phyloP scores from a whole-genome alignment of 2,888 invertebrate genomes.

The Melanostoma scalare region DNA sequence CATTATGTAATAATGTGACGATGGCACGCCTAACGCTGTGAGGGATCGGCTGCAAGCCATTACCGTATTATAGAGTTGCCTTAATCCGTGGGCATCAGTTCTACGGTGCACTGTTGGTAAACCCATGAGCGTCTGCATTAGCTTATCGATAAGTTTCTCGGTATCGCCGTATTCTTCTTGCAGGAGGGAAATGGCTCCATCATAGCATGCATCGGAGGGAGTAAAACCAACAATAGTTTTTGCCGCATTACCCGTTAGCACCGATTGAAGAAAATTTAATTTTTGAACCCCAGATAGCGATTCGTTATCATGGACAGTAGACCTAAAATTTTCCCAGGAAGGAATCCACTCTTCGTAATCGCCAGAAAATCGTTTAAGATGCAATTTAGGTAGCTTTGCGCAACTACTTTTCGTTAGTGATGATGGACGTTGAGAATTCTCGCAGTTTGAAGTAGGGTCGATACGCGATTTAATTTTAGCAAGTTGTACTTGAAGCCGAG shows the following conservation, averaged over 20 bases:
- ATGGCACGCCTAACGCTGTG: conserved; percentile 18
- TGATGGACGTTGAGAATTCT: conserved; percentile 1
- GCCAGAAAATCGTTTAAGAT: too few relatives aligned
- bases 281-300: not conserved
- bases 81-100: not conserved
- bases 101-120: not conserved
- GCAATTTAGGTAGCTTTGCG: not conserved
- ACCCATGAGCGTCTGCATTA: conserved; percentile 7
- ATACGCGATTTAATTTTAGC: too few relatives aligned
- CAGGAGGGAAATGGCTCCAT: not conserved
- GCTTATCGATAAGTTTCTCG: conserved; percentile 12
- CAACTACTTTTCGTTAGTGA: not conserved
- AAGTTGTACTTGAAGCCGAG: not conserved
- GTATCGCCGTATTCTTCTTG: not conserved
- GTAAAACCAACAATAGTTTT: conserved; percentile 5
- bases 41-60: conserved; percentile 25
- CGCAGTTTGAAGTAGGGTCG: not conserved
- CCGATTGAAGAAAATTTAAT: conserved; percentile 4
- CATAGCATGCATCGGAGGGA: conserved; percentile 10
- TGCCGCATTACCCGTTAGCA: not conserved
- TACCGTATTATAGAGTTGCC: conserved; percentile 9
- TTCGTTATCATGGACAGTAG: not conserved
- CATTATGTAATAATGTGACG: conserved; percentile 23
- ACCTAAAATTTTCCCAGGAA: too few relatives aligned
- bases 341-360: too few relatives aligned